Base-by-base conservation (phyloP, 1,140 invertebrate species). In the Drosophila bipectinata region DNA sequence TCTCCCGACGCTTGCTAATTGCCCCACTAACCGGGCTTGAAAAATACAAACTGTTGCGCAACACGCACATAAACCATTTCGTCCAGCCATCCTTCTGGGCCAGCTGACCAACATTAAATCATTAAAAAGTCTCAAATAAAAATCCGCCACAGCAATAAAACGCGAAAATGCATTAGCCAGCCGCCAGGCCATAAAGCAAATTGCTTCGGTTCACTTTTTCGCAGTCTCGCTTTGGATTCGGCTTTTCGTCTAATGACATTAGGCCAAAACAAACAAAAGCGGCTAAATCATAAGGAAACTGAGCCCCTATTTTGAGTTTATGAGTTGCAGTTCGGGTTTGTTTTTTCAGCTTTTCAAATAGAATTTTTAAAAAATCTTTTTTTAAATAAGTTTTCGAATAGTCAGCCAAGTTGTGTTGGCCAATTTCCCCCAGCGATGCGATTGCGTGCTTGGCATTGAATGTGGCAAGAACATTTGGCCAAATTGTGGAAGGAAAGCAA, bases 51-150 rank as follows among this genome's bases (percentile, higher is more conserved):
- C 21, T 69, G 60, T 82, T 83, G 79, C 79, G 75, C 62, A 83
- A 82, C 69, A 79, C 58, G 68, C 75, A 57, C 58, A 66, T 83
- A 78, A 82, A 83, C 55, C 57, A 69, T 83, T 74, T 67, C 64
- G 72, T 59, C 63, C 61, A 78, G 82, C 59, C 69, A 81, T 77
- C 67, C 63, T 75, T 82, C 74, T 77, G 72, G 71, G 48, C 67
- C 37, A 69, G 48, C 69, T 64, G 60, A 64, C 71, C 71, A 72
- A 18, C 69, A 82, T 78, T 69, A 78, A 82, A 69, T 82, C 69
- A 83, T 62, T 61, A 59, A 82, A 75, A 66, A 64, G 47, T 41
- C 30, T 37, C 60, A 28, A 64, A 74, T 64, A 64, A 53, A 74
- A 56, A 63, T 74, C 18, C 15, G 57, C n/a, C 77, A 37, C 12